A percentile compares a stretch with the other conserved stretches of the same genome.
Conservation (phyloP, 2,888 invertebrate genomes). For the Gibbula magus region DNA sequence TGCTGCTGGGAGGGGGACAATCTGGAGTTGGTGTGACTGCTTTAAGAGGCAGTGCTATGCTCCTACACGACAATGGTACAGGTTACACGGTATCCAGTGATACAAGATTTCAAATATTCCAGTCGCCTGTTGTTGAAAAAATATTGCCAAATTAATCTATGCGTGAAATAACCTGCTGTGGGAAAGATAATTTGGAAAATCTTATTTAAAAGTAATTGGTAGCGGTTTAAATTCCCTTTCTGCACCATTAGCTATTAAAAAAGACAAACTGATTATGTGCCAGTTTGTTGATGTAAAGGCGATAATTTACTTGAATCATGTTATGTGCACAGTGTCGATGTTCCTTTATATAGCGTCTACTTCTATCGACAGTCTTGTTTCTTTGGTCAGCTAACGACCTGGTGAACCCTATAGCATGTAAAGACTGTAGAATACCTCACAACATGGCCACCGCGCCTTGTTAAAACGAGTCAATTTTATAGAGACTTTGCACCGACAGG, state of each 20-base stretch:
- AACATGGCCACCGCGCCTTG: neutral
- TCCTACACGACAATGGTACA: neutral
- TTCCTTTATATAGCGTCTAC: neutral
- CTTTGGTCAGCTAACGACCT: neutral
- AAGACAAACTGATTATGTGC: neutral
- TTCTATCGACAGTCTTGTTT: neutral
- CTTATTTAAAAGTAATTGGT: constrained; percentile 1
- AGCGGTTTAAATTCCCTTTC: constrained; percentile 6
- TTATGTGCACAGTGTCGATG: constrained; percentile 3
- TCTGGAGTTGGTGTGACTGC: neutral
- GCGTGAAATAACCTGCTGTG: constrained; percentile 19
- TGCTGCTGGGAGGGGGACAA: neutral
- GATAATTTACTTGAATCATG: constrained; percentile 10
- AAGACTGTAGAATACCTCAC: neutral
- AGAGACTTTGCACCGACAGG: neutral
- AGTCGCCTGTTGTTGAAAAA: constrained; percentile 3
- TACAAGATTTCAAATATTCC: constrained; percentile 13
- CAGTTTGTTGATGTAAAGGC: constrained; percentile 7
- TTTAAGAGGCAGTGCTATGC: neutral
- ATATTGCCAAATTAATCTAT: neutral
- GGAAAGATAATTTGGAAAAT: neutral
- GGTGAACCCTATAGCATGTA: neutral
- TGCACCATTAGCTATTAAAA: neutral
- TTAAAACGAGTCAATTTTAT: constrained; percentile 2
- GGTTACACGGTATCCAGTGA: constrained; percentile 1